These are phyloP conservation scores for Charina bottae DNA, from an alignment of 2,113 vertebrate species.

Conservation along the genomic window DNA sequence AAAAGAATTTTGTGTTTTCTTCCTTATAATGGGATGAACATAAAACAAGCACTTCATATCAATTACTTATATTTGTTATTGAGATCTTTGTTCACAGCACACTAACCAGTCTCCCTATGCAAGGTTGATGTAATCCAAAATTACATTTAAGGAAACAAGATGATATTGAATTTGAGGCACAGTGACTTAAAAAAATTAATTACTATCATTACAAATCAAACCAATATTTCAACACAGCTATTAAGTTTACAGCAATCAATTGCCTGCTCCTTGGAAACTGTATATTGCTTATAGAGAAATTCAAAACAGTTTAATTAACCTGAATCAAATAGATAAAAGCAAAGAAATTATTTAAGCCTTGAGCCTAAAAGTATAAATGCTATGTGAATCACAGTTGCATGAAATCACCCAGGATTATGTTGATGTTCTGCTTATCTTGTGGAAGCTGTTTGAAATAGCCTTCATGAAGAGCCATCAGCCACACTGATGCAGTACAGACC, in stretches of 20 bases:
- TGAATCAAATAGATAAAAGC: not conserved
- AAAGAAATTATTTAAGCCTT: not conserved
- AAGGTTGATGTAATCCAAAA: not conserved
- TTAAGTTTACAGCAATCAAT: not conserved
- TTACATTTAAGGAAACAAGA: slow-evolving; percentile 9
- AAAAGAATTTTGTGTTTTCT: slow-evolving; percentile 5
- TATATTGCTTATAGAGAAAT: not conserved
- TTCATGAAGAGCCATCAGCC: not conserved
- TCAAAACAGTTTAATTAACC: slow-evolving; percentile 5
- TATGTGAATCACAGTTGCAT: not conserved
- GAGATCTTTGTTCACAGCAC: not conserved
- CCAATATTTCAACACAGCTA: not conserved
- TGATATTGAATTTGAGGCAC: not conserved
- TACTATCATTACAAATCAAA: not conserved
- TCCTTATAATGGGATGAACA: slow-evolving; percentile 27
- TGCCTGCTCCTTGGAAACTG: not conserved
- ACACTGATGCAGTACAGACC: not conserved
- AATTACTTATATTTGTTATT: slow-evolving; percentile 17
- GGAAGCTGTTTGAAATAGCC: not conserved
- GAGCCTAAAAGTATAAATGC: not conserved
- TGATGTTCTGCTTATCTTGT: too few relatives aligned
- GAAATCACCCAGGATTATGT: not conserved
- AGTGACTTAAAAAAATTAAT: not conserved
- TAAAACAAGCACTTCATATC: not conserved
- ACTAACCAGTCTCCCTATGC: not conserved